Percentiles rank a stretch among this genome's conserved stretches.
phyloP scores from a whole-genome alignment of 2,888 invertebrate genomes.

The Heteromyza rotundicornis region DNA sequence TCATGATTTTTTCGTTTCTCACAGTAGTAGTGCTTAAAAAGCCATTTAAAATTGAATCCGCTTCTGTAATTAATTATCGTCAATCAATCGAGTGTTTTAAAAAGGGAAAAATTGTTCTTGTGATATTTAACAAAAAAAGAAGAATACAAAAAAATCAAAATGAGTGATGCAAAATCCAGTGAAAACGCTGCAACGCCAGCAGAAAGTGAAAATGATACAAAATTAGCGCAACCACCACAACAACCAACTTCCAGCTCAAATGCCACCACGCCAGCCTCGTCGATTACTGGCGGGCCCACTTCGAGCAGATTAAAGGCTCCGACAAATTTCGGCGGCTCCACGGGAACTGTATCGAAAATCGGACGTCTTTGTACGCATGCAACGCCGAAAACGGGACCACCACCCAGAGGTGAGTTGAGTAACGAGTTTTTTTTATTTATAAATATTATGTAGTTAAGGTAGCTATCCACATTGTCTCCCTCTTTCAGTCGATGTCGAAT shows the following conservation, averaged over 20 bases:
- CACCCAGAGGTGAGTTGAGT: slow-evolving; percentile 50
- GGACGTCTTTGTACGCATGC: slow-evolving; percentile 52
- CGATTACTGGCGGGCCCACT: slow-evolving; percentile 44
- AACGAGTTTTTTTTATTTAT: too few relatives aligned
- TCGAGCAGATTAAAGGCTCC: slow-evolving; percentile 46
- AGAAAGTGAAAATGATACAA: slow-evolving; percentile 14
- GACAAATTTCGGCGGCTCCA: slow-evolving; percentile 44
- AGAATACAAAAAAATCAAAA: slow-evolving; percentile 24
- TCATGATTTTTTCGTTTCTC: too few relatives aligned
- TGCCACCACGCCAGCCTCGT: slow-evolving; percentile 48
- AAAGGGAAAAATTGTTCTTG: slow-evolving; percentile 15
- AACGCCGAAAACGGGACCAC: slow-evolving; percentile 54
- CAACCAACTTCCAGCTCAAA: slow-evolving; percentile 23
- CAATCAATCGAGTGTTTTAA: slow-evolving; percentile 7
- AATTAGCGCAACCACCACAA: slow-evolving; percentile 4
- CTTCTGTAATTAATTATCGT: background rate
- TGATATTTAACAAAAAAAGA: too few relatives aligned
- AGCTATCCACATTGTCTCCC: too few relatives aligned
- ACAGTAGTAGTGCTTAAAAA: too few relatives aligned
- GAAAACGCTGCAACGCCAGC: slow-evolving; percentile 17
- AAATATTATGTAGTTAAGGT: too few relatives aligned
- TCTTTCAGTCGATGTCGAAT: too few relatives aligned
- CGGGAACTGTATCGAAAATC: slow-evolving; percentile 51
- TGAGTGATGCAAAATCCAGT: slow-evolving; percentile 43
- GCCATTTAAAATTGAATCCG: background rate